Evolutionary conservation across 2,888 invertebrate genomes (phyloP).

Genomic region (Drosophila monieri): DNA sequence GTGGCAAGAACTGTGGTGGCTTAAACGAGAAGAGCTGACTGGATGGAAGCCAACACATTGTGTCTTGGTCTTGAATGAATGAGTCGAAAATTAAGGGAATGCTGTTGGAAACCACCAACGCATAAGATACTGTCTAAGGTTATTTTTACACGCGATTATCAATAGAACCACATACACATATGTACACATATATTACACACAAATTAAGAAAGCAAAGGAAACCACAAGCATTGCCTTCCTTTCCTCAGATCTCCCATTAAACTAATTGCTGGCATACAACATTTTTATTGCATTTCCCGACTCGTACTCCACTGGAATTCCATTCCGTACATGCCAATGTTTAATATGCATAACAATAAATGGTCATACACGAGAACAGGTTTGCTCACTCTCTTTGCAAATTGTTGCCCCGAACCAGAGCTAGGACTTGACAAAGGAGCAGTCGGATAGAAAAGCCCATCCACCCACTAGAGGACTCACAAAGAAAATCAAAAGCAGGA

Average conservation of each 20-base stretch:
- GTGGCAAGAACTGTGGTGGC: constrained; percentile 7
- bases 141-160: constrained; percentile 1
- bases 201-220: too few species aligned
- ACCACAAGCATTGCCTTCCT: not conserved
- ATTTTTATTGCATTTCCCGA: constrained; percentile 51
- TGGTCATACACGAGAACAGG: constrained; percentile 38
- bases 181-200: too few species aligned
- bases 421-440: constrained; percentile 21
- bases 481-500: constrained; percentile 59
- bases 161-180: not conserved
- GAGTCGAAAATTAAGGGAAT: constrained; percentile 5
- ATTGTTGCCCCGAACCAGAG: not conserved
- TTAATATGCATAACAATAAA: constrained; percentile 69
- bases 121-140: constrained; percentile 1
- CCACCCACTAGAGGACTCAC: constrained; percentile 8
- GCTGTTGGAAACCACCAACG: not conserved
- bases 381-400: not conserved
- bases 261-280: constrained; percentile 65
- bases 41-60: constrained; percentile 8
- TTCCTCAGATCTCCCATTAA: constrained; percentile 46
- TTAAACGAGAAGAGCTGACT: constrained; percentile 15
- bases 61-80: constrained; percentile 19
- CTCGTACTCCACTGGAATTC: constrained; percentile 21
- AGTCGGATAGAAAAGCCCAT: constrained; percentile 12
- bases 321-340: constrained; percentile 45